A percentile compares a stretch with the other conserved stretches of the same genome.
Conservation (phyloP, 2,797 vertebrate species). For the Petrocephalus sullivani region DNA sequence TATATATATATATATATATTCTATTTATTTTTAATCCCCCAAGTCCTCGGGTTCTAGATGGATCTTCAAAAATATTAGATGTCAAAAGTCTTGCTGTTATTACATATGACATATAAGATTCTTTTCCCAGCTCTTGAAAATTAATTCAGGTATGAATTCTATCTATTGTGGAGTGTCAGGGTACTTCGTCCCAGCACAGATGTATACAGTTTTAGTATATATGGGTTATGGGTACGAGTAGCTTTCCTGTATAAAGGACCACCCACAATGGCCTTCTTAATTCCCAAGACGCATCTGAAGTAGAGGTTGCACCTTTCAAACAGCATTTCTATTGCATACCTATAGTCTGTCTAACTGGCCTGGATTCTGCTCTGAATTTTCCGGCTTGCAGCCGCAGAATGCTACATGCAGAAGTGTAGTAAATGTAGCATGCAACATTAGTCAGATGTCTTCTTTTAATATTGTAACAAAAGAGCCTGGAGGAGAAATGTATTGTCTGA, state of each 20-base stretch:
- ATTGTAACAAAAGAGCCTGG: neutral
- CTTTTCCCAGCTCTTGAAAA: neutral
- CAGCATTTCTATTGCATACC: neutral
- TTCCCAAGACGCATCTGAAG: neutral
- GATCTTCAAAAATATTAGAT: neutral
- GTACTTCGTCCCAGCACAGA: neutral
- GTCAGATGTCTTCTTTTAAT: neutral
- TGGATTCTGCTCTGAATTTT: neutral
- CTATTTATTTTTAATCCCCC: neutral
- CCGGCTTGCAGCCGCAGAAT: neutral
- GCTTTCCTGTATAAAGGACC: neutral
- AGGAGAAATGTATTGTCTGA: neutral
- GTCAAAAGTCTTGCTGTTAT: neutral
- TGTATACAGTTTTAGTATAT: neutral
- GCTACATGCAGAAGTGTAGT: neutral
- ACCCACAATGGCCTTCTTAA: neutral
- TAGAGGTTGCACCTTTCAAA: neutral
- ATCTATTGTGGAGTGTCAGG: neutral
- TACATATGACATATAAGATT: neutral
- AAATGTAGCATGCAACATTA: constrained; percentile 11
- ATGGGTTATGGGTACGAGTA: neutral
- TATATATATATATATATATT: neutral
- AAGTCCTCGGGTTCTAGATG: neutral
- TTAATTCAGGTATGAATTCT: neutral
- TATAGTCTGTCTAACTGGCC: neutral